A percentile compares a stretch with the other conserved stretches of the same genome.
These are phyloP conservation scores for Rhingia rostrata DNA, from an alignment of 2,888 invertebrate species.

Conservation along the genomic window DNA sequence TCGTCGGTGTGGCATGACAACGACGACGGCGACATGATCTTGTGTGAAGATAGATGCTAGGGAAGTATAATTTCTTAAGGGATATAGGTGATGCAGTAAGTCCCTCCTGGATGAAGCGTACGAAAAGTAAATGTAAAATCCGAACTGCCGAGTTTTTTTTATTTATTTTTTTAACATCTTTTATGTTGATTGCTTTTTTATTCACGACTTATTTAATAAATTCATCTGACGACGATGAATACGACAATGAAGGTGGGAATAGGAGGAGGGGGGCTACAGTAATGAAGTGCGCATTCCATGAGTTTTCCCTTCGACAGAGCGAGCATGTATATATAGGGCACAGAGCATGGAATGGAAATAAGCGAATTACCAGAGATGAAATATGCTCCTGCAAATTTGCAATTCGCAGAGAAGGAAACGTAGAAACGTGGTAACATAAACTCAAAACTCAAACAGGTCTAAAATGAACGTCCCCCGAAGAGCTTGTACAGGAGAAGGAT, in stretches of 20 bases:
- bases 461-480: conserved; percentile 6
- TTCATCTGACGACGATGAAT: conserved; percentile 21
- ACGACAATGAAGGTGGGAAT: neutral
- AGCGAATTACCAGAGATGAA: conserved; percentile 58
- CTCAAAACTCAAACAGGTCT: conserved; percentile 15
- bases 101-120: conserved; percentile 4
- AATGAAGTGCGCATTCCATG: conserved; percentile 33
- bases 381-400: conserved; percentile 59
- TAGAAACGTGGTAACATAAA: conserved; percentile 26
- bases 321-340: neutral
- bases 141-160: conserved; percentile 19
- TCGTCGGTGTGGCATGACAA: neutral
- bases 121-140: conserved; percentile 31
- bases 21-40: conserved; percentile 23
- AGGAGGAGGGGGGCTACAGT: neutral
- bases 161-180: neutral
- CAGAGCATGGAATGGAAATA: conserved; percentile 36
- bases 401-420: conserved; percentile 15
- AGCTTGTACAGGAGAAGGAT: neutral
- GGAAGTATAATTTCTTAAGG: conserved; percentile 56
- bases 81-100: conserved; percentile 51
- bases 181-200: conserved; percentile 70
- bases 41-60: conserved; percentile 13
- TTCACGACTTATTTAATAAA: conserved; percentile 67
- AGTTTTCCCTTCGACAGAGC: conserved; percentile 18